Percentiles rank a stretch among this genome's conserved stretches.
Evolutionary conservation across 2,888 invertebrate genomes (phyloP).

Genomic region (Scaptomyza polygonia): DNA sequence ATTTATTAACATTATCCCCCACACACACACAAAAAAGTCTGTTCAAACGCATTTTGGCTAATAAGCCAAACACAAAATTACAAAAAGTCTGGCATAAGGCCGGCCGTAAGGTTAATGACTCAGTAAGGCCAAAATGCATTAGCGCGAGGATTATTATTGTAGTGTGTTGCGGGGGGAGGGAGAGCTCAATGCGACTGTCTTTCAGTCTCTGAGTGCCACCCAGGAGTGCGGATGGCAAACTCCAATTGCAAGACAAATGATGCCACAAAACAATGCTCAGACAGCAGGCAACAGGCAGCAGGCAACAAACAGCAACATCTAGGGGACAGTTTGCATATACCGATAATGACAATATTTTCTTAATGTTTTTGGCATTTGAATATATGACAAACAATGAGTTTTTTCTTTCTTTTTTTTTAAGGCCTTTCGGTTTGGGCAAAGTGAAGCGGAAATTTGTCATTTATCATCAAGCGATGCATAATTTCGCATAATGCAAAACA

Average conservation of each 20-base stretch:
- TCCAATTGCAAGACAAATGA: slow-evolving; percentile 73
- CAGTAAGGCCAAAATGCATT: slow-evolving; percentile 58
- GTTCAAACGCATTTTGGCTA: slow-evolving; percentile 23
- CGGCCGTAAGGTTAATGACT: slow-evolving; percentile 46
- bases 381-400: slow-evolving; percentile 75
- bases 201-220: slow-evolving; percentile 47
- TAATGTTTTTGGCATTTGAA: slow-evolving; percentile 66
- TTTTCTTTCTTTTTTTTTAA: too few relatives aligned
- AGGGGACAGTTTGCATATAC: slow-evolving; percentile 15
- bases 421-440: slow-evolving; percentile 44
- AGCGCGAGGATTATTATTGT: slow-evolving; percentile 49
- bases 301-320: neutral
- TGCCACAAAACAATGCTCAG: slow-evolving; percentile 48
- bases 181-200: neutral
- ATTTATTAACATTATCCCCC: too few relatives aligned
- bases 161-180: slow-evolving; percentile 7
- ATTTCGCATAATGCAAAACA: slow-evolving; percentile 54
- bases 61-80: slow-evolving; percentile 22
- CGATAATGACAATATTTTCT: slow-evolving; percentile 74
- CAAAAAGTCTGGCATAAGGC: neutral
- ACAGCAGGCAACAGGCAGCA: slow-evolving; percentile 4
- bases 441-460: slow-evolving; percentile 77
- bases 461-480: slow-evolving; percentile 74
- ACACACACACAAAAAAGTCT: too few relatives aligned
- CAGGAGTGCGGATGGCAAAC: slow-evolving; percentile 44